Evolutionary conservation across 2,888 invertebrate genomes (phyloP).

Genomic region (Aleiodes alternator): DNA sequence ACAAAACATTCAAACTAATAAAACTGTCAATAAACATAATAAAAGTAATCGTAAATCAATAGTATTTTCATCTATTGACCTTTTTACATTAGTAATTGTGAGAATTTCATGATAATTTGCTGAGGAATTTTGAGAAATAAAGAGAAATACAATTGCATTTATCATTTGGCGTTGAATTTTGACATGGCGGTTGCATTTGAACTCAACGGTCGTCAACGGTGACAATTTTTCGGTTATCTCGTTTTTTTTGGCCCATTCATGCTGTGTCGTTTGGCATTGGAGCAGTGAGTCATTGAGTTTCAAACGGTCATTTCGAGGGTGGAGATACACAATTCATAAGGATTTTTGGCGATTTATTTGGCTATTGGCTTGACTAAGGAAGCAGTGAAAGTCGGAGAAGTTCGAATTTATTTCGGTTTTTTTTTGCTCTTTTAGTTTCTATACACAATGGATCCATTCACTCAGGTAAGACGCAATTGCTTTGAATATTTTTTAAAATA

Average conservation of each 20-base stretch:
- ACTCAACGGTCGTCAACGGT: slow-evolving; percentile 66
- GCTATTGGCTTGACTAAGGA: background rate
- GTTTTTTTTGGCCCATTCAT: slow-evolving; percentile 39
- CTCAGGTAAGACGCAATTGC: slow-evolving; percentile 77
- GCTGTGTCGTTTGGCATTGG: slow-evolving; percentile 21
- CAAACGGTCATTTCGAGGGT: background rate
- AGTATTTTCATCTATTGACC: background rate
- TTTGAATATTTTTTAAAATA: background rate
- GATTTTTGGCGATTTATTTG: background rate
- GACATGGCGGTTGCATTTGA: slow-evolving; percentile 66
- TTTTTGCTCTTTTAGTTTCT: slow-evolving; percentile 23
- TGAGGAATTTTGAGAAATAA: slow-evolving; percentile 33
- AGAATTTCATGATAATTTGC: background rate
- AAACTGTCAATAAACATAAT: background rate
- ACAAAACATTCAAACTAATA: background rate
- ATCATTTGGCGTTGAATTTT: slow-evolving; percentile 40
- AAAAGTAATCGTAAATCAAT: background rate
- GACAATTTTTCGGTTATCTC: slow-evolving; percentile 50
- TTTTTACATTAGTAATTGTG: background rate
- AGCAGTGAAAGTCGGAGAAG: background rate
- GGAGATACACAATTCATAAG: background rate
- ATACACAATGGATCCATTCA: slow-evolving; percentile 80
- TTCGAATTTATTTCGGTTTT: background rate
- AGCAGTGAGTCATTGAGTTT: background rate
- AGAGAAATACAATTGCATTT: background rate